Evolutionary conservation across 1,140 invertebrate species (phyloP).

Genomic region (Lepidurus couesii): DNA sequence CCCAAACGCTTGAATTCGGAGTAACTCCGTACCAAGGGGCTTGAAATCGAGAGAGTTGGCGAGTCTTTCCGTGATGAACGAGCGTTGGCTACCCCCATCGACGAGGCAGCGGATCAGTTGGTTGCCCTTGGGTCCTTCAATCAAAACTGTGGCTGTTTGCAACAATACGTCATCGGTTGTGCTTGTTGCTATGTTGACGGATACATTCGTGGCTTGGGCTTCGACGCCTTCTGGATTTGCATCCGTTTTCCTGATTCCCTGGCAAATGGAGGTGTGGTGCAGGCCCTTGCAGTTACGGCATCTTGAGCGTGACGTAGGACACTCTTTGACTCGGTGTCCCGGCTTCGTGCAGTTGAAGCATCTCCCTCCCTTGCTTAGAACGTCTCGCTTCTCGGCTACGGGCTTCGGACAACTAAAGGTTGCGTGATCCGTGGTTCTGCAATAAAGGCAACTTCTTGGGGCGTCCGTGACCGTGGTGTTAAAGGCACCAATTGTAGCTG

Average conservation of each 20-base stretch:
- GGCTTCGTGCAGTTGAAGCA: background rate
- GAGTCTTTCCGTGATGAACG: background rate
- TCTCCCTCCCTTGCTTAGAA: background rate
- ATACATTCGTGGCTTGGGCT: background rate
- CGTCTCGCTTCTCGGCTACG: background rate
- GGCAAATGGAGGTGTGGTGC: constrained; percentile 5
- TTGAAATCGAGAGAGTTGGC: background rate
- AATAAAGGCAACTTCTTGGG: background rate
- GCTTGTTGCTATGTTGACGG: background rate
- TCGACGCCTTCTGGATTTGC: background rate
- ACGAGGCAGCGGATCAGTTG: background rate
- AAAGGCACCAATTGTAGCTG: background rate
- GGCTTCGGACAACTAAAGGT: background rate
- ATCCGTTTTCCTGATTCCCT: background rate
- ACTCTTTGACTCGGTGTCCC: background rate
- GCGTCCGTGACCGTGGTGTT: background rate
- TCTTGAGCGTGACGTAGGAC: background rate
- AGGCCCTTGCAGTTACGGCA: constrained; percentile 17
- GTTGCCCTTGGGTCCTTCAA: background rate
- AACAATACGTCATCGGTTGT: background rate
- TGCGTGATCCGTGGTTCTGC: background rate
- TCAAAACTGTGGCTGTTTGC: background rate
- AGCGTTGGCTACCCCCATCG: constrained; percentile 8
- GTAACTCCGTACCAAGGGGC: background rate
- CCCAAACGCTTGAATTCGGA: background rate